Evolutionary conservation across 2,797 vertebrate species (phyloP).

Genomic region (Oreochromis mossambicus): DNA sequence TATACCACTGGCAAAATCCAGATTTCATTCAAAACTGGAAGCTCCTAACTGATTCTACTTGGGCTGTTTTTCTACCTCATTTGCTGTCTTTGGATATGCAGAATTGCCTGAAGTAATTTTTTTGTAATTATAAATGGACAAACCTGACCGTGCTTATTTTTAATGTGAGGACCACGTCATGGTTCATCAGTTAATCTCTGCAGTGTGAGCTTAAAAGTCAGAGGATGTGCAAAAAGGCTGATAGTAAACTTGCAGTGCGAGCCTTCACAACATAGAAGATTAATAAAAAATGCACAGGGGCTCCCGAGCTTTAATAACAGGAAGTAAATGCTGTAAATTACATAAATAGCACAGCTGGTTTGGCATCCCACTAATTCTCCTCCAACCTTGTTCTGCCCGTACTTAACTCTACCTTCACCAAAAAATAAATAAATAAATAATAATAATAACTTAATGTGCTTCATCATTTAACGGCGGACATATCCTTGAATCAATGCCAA

Average conservation of each 20-base stretch:
- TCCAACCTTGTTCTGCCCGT: conserved; percentile 15
- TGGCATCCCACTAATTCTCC: conserved; percentile 21
- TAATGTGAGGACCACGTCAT: background rate
- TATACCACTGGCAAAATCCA: background rate
- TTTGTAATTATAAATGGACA: background rate
- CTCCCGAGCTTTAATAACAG: background rate
- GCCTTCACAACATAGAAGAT: background rate
- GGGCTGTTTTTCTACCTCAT: background rate
- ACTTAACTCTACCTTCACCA: background rate
- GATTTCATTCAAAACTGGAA: background rate
- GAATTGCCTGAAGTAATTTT: background rate
- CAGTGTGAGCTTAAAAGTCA: background rate
- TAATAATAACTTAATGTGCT: background rate
- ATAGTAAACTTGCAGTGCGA: background rate
- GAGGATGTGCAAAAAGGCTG: background rate
- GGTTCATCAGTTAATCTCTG: background rate
- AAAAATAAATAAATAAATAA: background rate
- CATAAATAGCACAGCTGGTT: conserved; percentile 25
- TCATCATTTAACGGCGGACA: conserved; percentile 49
- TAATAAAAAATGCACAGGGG: background rate
- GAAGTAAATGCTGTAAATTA: conserved; percentile 1
- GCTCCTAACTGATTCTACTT: background rate
- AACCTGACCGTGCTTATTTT: background rate
- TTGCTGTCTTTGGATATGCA: background rate
- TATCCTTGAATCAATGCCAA: conserved; percentile 59